Evolutionary conservation across 2,797 vertebrate species (phyloP), one percentile per base, ranked within the genome.

Genomic region (Amniataba percoides): DNA sequence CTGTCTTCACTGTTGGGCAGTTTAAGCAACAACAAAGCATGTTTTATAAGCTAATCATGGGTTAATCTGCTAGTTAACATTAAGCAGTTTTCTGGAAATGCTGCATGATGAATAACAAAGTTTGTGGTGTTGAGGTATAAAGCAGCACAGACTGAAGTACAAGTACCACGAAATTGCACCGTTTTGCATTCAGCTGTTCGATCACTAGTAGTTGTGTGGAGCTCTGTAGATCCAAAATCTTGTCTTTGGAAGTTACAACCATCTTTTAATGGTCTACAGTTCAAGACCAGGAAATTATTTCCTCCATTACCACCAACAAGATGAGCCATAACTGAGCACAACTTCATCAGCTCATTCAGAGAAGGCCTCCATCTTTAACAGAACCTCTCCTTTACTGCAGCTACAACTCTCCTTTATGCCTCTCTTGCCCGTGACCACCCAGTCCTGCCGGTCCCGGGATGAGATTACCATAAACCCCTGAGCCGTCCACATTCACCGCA

Each of bases 401-500:
- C 65, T 57, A 49, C 76, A 56, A 34, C 75, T 78, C 63, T 82
- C 6, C 52, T 59, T 66, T 67, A n/a, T 62, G 66, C 83, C 42
- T 79, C 56, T 19, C 39, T 68, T 55, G 43, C 66, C 60, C 53
- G 66, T 45, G 68, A 82, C 85, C 78, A 72, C 55, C 60, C 61
- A 31, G 68, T 74, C 73, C 79, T 66, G 68, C 85, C 81, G 60
- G 63, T 63, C 66, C 70, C 65, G 85, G 66, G 88, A 77, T 63
- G 78, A 82, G 81, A 91, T 88, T 89, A 88, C 73, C 68, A 43
- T 75, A 86, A 86, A 91, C 74, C 82, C 82, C 77, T 67, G 51
- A 75, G 64, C 74, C 53, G 21, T 60, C 65, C 57, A 36, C 78
- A 71, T 82, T 79, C 78, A 65, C 0, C 43, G 42, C 66, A 70